These are phyloP conservation scores for Iselma pallidipennis DNA, from an alignment of 2,888 invertebrate species.

Conservation along the genomic window DNA sequence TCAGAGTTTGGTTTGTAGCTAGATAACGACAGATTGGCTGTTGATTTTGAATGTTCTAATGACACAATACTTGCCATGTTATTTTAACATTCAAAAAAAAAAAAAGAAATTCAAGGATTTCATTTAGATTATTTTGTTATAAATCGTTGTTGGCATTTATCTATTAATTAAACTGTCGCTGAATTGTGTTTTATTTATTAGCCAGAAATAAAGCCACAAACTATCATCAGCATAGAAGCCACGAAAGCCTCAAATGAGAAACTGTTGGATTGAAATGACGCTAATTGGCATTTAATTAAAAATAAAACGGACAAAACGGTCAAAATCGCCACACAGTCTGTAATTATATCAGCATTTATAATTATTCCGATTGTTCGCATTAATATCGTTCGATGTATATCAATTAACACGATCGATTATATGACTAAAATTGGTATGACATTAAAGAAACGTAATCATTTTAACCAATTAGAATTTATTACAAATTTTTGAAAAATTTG, in stretches of 20 bases:
- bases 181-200: not conserved
- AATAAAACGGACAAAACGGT: not conserved
- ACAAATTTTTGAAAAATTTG: not conserved
- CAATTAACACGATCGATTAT: not conserved
- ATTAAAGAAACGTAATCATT: not conserved
- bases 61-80: not conserved
- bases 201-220: not conserved
- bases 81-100: not conserved
- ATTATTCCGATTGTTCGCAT: not conserved
- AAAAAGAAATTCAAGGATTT: too few relatives aligned
- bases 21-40: conserved; percentile 30
- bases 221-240: conserved; percentile 2
- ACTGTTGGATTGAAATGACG: not conserved
- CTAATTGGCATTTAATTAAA: conserved; percentile 1
- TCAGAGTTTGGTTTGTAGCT: conserved; percentile 17
- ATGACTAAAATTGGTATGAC: not conserved
- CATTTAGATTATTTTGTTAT: too few relatives aligned
- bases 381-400: not conserved
- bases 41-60: conserved; percentile 18
- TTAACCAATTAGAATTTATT: too few relatives aligned
- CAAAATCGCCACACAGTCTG: not conserved
- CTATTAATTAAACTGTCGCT: not conserved
- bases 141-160: not conserved
- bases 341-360: not conserved
- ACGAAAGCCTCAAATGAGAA: conserved; percentile 1